phyloP scores from a whole-genome alignment of 2,113 vertebrate genomes.

The Notothenia coriiceps region DNA sequence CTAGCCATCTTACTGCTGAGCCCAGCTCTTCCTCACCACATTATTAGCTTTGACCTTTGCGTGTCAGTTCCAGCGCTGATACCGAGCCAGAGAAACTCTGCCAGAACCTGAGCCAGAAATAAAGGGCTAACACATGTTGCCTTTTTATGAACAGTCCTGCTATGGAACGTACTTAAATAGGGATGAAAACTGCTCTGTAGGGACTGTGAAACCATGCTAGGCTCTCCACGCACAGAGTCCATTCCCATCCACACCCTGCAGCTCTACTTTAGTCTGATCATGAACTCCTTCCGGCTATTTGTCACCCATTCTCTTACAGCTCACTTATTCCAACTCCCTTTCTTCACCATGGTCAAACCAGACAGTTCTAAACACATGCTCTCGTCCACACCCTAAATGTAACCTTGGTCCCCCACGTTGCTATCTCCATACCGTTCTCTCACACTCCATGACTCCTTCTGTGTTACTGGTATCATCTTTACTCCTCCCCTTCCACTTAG shows the following conservation, averaged over 20 bases:
- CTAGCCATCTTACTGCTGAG: slow-evolving; percentile 54
- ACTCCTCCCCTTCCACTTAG: slow-evolving; percentile 17
- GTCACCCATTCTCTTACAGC: slow-evolving; percentile 19
- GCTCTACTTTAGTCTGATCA: slow-evolving; percentile 25
- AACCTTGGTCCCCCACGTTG: slow-evolving; percentile 20
- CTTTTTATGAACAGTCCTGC: slow-evolving; percentile 62
- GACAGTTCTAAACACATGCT: slow-evolving; percentile 34
- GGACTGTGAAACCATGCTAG: slow-evolving; percentile 57
- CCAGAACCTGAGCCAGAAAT: slow-evolving; percentile 72
- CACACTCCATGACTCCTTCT: background rate
- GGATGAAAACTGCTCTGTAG: slow-evolving; percentile 49
- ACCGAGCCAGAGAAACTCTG: slow-evolving; percentile 54
- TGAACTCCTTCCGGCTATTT: slow-evolving; percentile 20
- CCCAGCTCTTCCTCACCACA: slow-evolving; percentile 52
- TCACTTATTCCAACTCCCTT: slow-evolving; percentile 30
- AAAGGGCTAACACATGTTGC: slow-evolving; percentile 77
- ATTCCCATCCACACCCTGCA: slow-evolving; percentile 46
- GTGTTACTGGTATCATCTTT: background rate
- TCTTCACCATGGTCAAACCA: slow-evolving; percentile 35
- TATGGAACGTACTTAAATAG: slow-evolving; percentile 36
- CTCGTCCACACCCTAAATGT: slow-evolving; percentile 15
- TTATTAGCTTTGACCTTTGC: slow-evolving; percentile 76
- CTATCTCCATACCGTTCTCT: background rate
- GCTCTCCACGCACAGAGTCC: slow-evolving; percentile 21
- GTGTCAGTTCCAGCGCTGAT: slow-evolving; percentile 50